Conservation (phyloP, 2,888 invertebrate genomes). For the Leptinotarsa haldemani region DNA sequence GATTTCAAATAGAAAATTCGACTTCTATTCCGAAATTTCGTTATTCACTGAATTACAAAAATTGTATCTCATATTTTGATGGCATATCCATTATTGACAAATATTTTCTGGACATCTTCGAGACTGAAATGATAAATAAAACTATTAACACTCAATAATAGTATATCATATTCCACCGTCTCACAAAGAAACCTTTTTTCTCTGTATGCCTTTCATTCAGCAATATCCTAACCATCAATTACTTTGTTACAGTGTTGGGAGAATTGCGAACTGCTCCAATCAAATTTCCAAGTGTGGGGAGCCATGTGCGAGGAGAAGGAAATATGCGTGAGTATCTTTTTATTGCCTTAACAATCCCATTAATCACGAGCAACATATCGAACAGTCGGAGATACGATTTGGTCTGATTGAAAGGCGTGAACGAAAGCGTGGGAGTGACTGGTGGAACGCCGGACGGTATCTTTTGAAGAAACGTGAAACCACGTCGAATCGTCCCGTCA, state of each 20-base stretch:
- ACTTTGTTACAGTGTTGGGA: slow-evolving; percentile 79
- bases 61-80: no score
- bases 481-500: not conserved
- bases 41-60: no score
- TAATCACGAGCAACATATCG: slow-evolving; percentile 45
- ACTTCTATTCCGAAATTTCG: no score
- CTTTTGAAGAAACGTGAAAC: not conserved
- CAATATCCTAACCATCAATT: slow-evolving; percentile 23
- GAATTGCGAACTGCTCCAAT: slow-evolving; percentile 79
- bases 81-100: no score
- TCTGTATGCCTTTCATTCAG: not conserved
- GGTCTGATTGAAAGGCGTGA: slow-evolving; percentile 48
- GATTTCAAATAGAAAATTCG: no score
- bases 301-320: slow-evolving; percentile 78
- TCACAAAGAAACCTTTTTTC: not conserved
- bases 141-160: not conserved
- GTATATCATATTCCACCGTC: not conserved
- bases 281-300: slow-evolving; percentile 79
- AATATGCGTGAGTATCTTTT: slow-evolving; percentile 75
- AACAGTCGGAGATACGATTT: slow-evolving; percentile 35
- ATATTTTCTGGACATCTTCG: no score
- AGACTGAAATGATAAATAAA: no score
- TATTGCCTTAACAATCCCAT: slow-evolving; percentile 34
- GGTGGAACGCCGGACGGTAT: slow-evolving; percentile 19
- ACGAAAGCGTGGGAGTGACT: slow-evolving; percentile 28